A percentile compares a stretch with the other conserved stretches of the same genome.
Conservation (phyloP, 2,797 vertebrate genomes). For the Octomys mimax region DNA sequence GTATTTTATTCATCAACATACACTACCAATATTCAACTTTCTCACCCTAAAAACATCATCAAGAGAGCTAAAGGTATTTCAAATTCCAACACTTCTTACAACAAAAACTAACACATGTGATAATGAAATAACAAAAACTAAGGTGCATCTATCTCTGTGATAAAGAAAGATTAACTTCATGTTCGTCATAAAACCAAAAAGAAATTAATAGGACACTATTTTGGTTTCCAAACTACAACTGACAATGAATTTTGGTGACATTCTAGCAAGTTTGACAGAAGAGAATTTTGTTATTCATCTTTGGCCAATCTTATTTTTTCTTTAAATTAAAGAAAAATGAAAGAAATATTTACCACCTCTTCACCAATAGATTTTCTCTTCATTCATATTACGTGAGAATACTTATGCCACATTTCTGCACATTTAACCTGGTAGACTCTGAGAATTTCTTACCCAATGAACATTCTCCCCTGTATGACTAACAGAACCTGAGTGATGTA, state of each 20-base stretch:
- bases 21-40: background rate
- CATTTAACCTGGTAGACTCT: background rate
- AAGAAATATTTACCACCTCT: background rate
- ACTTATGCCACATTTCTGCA: background rate
- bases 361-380: background rate
- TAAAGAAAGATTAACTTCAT: background rate
- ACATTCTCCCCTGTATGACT: background rate
- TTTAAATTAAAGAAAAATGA: background rate
- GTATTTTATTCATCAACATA: conserved; percentile 29
- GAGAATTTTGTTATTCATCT: background rate
- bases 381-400: background rate
- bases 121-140: conserved; percentile 20
- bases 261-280: background rate
- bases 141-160: conserved; percentile 11
- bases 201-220: background rate
- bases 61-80: conserved; percentile 22
- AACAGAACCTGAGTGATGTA: background rate
- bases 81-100: conserved; percentile 39
- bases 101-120: conserved; percentile 4
- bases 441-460: background rate
- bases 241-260: background rate
- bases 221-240: background rate
- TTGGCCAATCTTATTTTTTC: background rate
- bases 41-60: conserved; percentile 41
- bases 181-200: conserved; percentile 13